Conservation (phyloP, 2,113 vertebrate genomes). For the Hydrolagus affinis region DNA sequence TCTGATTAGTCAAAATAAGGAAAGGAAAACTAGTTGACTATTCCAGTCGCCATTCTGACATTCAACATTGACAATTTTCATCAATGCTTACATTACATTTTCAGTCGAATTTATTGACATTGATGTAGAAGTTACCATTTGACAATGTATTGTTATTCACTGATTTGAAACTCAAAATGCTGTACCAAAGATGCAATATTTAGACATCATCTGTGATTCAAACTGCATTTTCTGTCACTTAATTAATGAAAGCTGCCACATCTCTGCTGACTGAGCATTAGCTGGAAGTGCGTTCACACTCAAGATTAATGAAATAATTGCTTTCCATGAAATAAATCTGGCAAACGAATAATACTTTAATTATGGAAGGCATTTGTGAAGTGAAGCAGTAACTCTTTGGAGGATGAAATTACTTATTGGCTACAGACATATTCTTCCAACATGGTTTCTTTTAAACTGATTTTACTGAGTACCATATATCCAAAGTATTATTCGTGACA, state of each 20-base stretch:
- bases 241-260: background rate
- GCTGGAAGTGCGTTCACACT: background rate
- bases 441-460: constrained; percentile 17
- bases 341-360: background rate
- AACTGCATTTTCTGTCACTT: background rate
- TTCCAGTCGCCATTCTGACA: too few relatives aligned
- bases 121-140: background rate
- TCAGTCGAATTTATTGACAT: background rate
- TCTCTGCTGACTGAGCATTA: background rate
- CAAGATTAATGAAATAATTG: constrained; percentile 23
- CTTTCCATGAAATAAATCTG: background rate
- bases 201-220: background rate
- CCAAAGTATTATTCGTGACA: constrained; percentile 15
- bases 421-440: background rate
- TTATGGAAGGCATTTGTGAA: background rate
- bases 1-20: too few relatives aligned
- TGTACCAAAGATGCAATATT: too few relatives aligned
- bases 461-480: background rate
- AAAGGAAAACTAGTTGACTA: too few relatives aligned
- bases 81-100: background rate
- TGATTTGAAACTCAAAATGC: background rate
- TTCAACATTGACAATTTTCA: too few relatives aligned
- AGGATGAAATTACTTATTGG: background rate
- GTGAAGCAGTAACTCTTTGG: background rate
- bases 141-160: background rate